phyloP scores from a whole-genome alignment of 2,888 invertebrate genomes.

The Balanococcus diminutus region DNA sequence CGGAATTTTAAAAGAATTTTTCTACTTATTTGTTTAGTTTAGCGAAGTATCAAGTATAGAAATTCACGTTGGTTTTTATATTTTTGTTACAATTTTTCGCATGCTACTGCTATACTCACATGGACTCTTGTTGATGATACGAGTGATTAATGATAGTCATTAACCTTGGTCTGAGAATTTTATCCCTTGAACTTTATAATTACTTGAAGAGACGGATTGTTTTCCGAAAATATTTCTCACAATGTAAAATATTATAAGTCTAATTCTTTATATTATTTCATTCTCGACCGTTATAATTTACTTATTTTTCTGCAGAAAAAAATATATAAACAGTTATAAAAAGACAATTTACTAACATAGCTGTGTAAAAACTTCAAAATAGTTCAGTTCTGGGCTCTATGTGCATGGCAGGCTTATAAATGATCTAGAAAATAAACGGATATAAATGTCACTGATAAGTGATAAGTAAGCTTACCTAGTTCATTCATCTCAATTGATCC shows the following conservation, averaged over 20 bases:
- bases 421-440: background rate
- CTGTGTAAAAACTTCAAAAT: too few relatives aligned
- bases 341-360: background rate
- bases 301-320: background rate
- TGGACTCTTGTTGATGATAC: background rate
- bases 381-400: too few relatives aligned
- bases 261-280: background rate
- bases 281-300: background rate
- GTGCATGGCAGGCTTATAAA: too few relatives aligned
- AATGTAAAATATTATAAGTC: background rate
- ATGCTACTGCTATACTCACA: background rate
- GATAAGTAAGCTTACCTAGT: too few relatives aligned
- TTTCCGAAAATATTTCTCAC: conserved; percentile 31
- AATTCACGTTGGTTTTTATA: background rate
- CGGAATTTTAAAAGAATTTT: background rate
- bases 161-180: conserved; percentile 25
- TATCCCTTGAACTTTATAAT: conserved; percentile 30
- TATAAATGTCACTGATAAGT: background rate
- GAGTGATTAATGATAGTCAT: conserved; percentile 26
- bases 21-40: background rate
- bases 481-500: background rate
- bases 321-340: conserved; percentile 6
- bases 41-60: background rate
- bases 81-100: background rate
- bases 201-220: background rate